Evolutionary conservation across 2,888 invertebrate genomes (phyloP).

Genomic region (Anaspis maculata): DNA sequence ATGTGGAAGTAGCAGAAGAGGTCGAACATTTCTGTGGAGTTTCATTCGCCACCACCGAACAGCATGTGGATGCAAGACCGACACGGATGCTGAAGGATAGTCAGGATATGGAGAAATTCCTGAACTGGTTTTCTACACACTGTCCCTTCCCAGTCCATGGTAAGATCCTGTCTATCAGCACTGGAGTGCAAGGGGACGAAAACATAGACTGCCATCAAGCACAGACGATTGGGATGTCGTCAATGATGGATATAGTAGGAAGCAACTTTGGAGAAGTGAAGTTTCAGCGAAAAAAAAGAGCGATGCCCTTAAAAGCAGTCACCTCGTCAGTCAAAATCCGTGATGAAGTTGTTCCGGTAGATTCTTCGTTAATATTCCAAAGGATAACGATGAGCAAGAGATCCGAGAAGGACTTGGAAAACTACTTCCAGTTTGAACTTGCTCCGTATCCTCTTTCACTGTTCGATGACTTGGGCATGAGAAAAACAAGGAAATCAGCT

Average conservation of each 20-base stretch:
- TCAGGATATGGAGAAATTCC: neutral
- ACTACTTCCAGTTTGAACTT: slow-evolving; percentile 3
- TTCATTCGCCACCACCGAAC: neutral
- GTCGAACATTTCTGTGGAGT: neutral
- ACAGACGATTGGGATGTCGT: neutral
- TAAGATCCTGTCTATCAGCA: neutral
- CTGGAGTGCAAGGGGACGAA: neutral
- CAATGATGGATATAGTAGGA: neutral
- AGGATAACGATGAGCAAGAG: neutral
- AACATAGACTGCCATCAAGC: neutral
- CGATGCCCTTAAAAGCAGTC: neutral
- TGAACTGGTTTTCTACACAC: neutral
- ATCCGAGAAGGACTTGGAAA: neutral
- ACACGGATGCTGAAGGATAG: neutral
- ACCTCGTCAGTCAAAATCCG: neutral
- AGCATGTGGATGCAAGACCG: neutral
- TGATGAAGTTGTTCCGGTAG: neutral
- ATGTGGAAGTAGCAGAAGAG: neutral
- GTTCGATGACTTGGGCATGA: slow-evolving; percentile 4
- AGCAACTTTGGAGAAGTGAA: neutral
- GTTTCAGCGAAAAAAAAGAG: neutral
- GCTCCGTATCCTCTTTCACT: slow-evolving; percentile 3
- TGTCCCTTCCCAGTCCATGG: neutral
- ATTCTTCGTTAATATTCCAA: neutral
- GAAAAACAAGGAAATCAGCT: slow-evolving; percentile 12